Evolutionary conservation across 1,140 invertebrate genomes (phyloP).

Genomic region (Cephus cinctus): DNA sequence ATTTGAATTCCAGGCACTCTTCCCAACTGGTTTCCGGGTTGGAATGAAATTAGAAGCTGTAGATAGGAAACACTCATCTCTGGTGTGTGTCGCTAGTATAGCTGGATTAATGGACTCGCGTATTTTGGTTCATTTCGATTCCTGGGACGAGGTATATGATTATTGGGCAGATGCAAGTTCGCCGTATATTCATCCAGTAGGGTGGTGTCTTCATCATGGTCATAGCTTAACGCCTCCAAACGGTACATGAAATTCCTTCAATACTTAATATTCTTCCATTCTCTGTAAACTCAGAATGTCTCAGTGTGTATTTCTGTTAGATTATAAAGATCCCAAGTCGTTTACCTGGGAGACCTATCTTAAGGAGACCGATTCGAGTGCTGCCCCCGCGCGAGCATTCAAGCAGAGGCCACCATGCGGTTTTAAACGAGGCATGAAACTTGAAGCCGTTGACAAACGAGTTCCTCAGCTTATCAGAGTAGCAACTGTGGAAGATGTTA

Average conservation of each 20-base stretch:
- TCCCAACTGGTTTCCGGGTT: slow-evolving; percentile 75
- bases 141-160: slow-evolving; percentile 92
- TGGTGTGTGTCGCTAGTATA: slow-evolving; percentile 88
- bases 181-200: slow-evolving; percentile 90
- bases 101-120: slow-evolving; percentile 80
- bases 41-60: slow-evolving; percentile 96
- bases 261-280: background rate
- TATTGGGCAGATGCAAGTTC: slow-evolving; percentile 90
- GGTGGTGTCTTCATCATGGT: slow-evolving; percentile 85
- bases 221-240: slow-evolving; percentile 83
- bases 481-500: slow-evolving; percentile 77
- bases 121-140: slow-evolving; percentile 92
- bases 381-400: slow-evolving; percentile 83
- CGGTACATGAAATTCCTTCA: slow-evolving; percentile 57
- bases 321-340: slow-evolving; percentile 67
- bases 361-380: slow-evolving; percentile 69
- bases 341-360: slow-evolving; percentile 90
- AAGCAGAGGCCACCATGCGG: slow-evolving; percentile 73
- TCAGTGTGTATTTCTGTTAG: slow-evolving; percentile 47
- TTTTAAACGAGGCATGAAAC: slow-evolving; percentile 85
- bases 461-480: slow-evolving; percentile 82
- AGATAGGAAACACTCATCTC: slow-evolving; percentile 82
- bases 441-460: slow-evolving; percentile 88
- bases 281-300: slow-evolving; percentile 2
- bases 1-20: slow-evolving; percentile 60